phyloP scores from a whole-genome alignment of 2,888 invertebrate species.

The Amphipoea lucens region DNA sequence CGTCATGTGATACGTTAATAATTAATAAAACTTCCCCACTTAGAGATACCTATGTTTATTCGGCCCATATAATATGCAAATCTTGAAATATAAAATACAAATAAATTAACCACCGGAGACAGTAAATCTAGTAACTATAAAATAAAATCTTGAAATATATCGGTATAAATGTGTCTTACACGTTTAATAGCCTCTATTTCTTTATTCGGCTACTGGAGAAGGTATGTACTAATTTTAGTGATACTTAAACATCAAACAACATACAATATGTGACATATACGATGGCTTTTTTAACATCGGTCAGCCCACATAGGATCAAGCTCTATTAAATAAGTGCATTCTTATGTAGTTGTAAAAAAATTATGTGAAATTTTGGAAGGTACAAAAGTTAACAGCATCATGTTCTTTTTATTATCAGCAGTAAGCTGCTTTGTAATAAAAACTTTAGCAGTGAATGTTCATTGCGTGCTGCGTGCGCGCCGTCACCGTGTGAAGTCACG shows the following conservation, averaged over 20 bases:
- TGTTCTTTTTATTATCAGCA: constrained; percentile 50
- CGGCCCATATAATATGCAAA: constrained; percentile 79
- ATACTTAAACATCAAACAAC: constrained; percentile 66
- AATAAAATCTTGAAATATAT: constrained; percentile 83
- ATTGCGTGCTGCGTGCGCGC: constrained; percentile 56
- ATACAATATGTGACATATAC: constrained; percentile 62
- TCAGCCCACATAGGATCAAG: constrained; percentile 59
- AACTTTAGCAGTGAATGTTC: constrained; percentile 62
- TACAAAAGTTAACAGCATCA: constrained; percentile 19
- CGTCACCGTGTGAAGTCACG: constrained; percentile 75
- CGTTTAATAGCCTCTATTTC: constrained; percentile 82
- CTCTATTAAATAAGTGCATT: constrained; percentile 28
- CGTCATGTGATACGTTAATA: constrained; percentile 23
- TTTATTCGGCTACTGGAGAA: constrained; percentile 85
- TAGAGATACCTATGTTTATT: constrained; percentile 54
- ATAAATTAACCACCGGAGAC: constrained; percentile 77
- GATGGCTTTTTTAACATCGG: constrained; percentile 61
- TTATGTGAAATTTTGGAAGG: constrained; percentile 19
- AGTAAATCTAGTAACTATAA: constrained; percentile 82
- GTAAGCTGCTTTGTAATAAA: constrained; percentile 65
- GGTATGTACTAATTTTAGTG: constrained; percentile 71
- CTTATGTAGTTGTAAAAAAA: constrained; percentile 28
- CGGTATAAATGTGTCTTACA: constrained; percentile 82
- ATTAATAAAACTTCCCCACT: constrained; percentile 37
- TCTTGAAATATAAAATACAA: constrained; percentile 73